Evolutionary conservation across 2,888 invertebrate species (phyloP).

Genomic region (Drosophila macrothrix): DNA sequence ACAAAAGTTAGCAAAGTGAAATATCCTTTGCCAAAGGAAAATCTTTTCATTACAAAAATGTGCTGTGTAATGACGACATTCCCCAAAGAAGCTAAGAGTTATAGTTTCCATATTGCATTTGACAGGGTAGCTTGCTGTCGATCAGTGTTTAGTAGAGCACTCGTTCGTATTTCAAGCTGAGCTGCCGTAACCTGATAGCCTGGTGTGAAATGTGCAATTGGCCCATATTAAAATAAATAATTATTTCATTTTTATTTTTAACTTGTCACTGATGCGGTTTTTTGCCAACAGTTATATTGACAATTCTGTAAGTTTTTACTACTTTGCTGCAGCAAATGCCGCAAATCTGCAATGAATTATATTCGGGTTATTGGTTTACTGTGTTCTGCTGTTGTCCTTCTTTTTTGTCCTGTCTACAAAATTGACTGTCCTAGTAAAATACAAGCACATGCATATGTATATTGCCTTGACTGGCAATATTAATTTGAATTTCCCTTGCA

Average conservation of each 20-base stretch:
- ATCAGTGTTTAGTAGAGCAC: neutral
- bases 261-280: neutral
- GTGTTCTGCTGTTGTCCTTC: neutral
- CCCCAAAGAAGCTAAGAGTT: neutral
- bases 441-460: neutral
- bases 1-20: neutral
- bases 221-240: neutral
- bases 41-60: neutral
- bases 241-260: neutral
- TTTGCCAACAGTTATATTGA: neutral
- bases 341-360: constrained; percentile 1
- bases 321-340: neutral
- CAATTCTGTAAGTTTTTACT: neutral
- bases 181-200: neutral
- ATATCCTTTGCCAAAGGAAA: too few species aligned
- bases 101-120: neutral
- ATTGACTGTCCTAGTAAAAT: neutral
- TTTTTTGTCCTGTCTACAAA: neutral
- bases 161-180: neutral
- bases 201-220: neutral
- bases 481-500: neutral
- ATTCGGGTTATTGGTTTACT: neutral
- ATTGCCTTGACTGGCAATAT: neutral
- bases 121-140: neutral
- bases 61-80: neutral